Evolutionary conservation across 1,140 invertebrate species (phyloP).

Genomic region (Plodia interpunctella): DNA sequence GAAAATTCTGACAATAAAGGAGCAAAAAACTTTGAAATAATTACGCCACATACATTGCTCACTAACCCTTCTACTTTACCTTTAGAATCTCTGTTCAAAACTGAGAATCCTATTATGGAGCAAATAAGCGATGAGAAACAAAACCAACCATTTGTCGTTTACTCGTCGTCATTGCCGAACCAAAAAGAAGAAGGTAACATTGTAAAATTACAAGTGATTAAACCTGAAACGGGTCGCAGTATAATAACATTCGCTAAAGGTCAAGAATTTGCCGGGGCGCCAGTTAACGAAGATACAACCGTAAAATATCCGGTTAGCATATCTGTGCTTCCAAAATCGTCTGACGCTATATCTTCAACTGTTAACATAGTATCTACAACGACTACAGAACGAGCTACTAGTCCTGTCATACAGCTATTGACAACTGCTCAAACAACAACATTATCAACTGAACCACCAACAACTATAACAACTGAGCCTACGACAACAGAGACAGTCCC

Average conservation of each 20-base stretch:
- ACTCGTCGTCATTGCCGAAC: conserved; percentile 50
- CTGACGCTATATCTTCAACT: conserved; percentile 21
- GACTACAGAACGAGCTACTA: conserved; percentile 24
- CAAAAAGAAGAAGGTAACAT: conserved; percentile 53
- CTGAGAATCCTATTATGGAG: conserved; percentile 50
- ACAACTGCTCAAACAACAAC: conserved; percentile 35
- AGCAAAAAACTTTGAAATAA: conserved; percentile 50
- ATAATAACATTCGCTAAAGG: conserved; percentile 61
- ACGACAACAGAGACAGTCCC: conserved; percentile 43
- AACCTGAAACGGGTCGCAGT: conserved; percentile 47
- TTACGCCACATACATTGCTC: conserved; percentile 51
- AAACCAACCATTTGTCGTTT: conserved; percentile 72
- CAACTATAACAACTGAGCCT: conserved; percentile 33
- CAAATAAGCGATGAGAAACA: conserved; percentile 37
- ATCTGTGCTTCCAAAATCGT: conserved; percentile 40
- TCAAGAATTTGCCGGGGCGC: conserved; percentile 56
- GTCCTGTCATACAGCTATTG: conserved; percentile 51
- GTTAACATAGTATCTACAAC: conserved; percentile 21
- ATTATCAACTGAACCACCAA: conserved; percentile 24
- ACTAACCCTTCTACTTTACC: conserved; percentile 80
- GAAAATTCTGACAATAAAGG: conserved; percentile 44
- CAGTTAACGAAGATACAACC: conserved; percentile 36
- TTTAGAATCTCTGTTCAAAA: conserved; percentile 80
- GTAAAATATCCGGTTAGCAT: conserved; percentile 49
- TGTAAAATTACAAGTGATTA: conserved; percentile 51